Evolutionary conservation across 2,797 vertebrate species (phyloP).

Genomic region (Sciurus carolinensis): DNA sequence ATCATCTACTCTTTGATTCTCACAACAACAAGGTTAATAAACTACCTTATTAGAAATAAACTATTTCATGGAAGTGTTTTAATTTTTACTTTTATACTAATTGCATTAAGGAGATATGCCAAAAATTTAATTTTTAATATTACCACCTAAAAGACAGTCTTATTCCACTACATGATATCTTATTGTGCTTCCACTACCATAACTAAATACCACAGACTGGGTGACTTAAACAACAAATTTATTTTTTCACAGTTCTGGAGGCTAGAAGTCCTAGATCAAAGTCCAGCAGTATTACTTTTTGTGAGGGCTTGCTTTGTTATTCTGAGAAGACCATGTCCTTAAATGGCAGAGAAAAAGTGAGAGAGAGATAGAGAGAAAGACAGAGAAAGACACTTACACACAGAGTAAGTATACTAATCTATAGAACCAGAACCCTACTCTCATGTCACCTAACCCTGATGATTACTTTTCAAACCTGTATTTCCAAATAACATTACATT

Average conservation of each 20-base stretch:
- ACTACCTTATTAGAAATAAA: neutral
- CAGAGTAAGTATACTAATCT: neutral
- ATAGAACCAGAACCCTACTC: neutral
- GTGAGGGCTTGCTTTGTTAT: neutral
- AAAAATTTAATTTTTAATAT: conserved; percentile 46
- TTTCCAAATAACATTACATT: neutral
- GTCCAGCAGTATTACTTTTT: neutral
- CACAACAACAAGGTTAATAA: neutral
- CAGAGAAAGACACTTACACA: neutral
- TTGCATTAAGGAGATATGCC: neutral
- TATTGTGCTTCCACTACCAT: neutral
- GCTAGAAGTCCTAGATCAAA: neutral
- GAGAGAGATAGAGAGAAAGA: neutral
- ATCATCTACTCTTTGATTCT: neutral
- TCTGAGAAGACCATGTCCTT: neutral
- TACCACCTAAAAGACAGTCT: neutral
- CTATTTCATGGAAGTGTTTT: neutral
- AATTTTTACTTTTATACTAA: neutral
- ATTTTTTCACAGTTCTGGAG: neutral
- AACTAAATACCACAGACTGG: neutral
- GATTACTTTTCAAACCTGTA: neutral
- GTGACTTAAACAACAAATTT: conserved; percentile 11
- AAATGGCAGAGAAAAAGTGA: no score
- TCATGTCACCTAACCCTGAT: neutral
- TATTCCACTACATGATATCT: neutral